A percentile compares a stretch with the other conserved stretches of the same genome.
Evolutionary conservation across 2,113 vertebrate species (phyloP).

Genomic region (Corythornis cristatus): DNA sequence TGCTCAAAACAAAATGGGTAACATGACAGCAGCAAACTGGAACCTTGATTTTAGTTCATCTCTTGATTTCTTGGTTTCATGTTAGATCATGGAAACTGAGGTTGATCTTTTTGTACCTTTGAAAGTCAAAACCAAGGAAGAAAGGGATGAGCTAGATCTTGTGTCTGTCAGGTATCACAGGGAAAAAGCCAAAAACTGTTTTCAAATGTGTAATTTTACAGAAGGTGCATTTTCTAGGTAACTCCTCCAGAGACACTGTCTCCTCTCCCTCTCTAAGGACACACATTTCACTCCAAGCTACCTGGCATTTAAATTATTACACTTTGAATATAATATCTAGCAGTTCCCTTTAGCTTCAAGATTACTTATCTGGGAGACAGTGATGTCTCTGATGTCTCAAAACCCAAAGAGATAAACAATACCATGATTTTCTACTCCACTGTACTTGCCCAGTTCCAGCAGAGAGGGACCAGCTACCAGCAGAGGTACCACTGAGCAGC

Average conservation of each 20-base stretch:
- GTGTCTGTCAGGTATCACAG: background rate
- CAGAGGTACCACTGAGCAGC: background rate
- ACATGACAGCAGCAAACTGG: background rate
- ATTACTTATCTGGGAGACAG: background rate
- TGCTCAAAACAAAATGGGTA: background rate
- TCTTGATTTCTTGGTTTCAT: background rate
- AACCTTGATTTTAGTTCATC: background rate
- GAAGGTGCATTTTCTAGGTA: background rate
- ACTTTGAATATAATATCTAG: background rate
- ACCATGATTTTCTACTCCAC: background rate
- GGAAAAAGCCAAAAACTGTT: background rate
- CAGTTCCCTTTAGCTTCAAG: background rate
- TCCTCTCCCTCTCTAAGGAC: background rate
- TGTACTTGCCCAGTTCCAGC: background rate
- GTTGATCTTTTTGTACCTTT: background rate
- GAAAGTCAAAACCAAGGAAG: background rate
- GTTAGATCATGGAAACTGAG: background rate
- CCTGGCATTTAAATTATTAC: background rate
- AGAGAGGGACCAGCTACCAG: background rate
- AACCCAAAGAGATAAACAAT: background rate
- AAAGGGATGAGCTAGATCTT: background rate
- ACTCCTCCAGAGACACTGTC: background rate
- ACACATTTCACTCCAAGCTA: background rate
- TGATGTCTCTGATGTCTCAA: too few relatives aligned
- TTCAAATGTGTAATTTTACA: background rate